phyloP scores from a whole-genome alignment of 2,797 vertebrate genomes.

The Liparis tanakae region DNA sequence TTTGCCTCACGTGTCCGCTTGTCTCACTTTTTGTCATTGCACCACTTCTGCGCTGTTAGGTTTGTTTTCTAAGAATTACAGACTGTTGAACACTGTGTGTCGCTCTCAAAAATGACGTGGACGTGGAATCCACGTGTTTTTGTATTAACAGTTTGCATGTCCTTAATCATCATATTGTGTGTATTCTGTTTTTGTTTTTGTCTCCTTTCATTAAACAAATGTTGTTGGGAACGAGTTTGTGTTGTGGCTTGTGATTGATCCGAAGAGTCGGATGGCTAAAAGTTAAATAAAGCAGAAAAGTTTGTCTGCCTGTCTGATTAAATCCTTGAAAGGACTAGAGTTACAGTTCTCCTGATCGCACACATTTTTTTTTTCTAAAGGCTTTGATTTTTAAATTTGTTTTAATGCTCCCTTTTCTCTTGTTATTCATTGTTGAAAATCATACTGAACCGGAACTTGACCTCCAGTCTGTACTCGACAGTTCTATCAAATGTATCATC shows the following conservation, averaged over 20 bases:
- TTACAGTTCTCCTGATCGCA: not conserved
- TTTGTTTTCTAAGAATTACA: constrained; percentile 48
- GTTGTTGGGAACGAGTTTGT: constrained; percentile 48
- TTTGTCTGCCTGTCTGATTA: not conserved
- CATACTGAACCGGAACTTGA: not conserved
- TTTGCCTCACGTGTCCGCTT: not conserved
- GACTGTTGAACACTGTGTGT: constrained; percentile 48
- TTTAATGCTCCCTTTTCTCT: not conserved
- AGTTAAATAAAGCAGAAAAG: not conserved
- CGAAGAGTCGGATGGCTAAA: not conserved
- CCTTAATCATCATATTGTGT: constrained; percentile 66
- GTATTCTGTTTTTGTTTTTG: constrained; percentile 48
- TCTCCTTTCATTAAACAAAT: constrained; percentile 71
- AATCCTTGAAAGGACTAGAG: not conserved
- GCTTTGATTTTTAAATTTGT: not conserved
- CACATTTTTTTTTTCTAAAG: no score
- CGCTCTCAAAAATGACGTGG: constrained; percentile 26
- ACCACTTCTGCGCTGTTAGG: constrained; percentile 22
- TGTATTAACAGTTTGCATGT: constrained; percentile 74
- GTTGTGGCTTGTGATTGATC: constrained; percentile 16
- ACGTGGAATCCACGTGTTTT: constrained; percentile 40
- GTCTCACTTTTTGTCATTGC: constrained; percentile 38
- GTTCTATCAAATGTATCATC: not conserved
- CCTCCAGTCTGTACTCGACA: not conserved
- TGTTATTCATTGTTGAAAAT: not conserved